Base-by-base conservation (phyloP, 2,888 invertebrate species). In the Tetragnatha montana region DNA sequence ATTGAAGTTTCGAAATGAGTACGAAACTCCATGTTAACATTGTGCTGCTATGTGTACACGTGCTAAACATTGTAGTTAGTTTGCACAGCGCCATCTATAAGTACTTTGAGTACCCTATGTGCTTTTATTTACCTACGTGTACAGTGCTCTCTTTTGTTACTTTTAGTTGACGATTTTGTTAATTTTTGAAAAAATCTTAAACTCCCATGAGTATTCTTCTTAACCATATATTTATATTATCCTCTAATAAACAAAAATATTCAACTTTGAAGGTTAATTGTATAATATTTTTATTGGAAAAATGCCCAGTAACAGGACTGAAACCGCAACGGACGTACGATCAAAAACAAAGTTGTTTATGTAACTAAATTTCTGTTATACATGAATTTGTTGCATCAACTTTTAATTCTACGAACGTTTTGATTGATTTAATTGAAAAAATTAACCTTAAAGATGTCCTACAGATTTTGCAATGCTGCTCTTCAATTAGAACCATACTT, bases 301-400 rank as follows among this genome's bases (percentile, higher is more conserved):
- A 19, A 73, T 47, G 8, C 14, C 7, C 2, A 75, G 51, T 78
- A 50, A 51, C 78, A 22, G 21, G 35, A 19, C 21, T 60, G 14
- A 60, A 81, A 81, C 81, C 69, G 81, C 50, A 50, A 71, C 21
- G 12, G 49, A 49, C 70, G 70, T 70, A 70, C 69, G 70, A 51
- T 21, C 8, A 19, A 76, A 69, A 76, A 73, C 80, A 80, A 87
- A 22, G 80, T 87, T 87, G 87, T 87, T 87, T 87, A 81, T 87
- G 70, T 87, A 81, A 82, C 51, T 51, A 60, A 50, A 74, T 82
- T 82, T 60, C 22, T 60, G 71, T 49, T 71, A 35, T 35, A 22
- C 4, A 21, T 19, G 35, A 60, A 74, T 74, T 22, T 35, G 60
- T 82, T 82, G 50, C 82, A 82, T 82, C 82, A 82, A 51, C 74